A percentile compares a stretch with the other conserved stretches of the same genome.
Evolutionary conservation across 2,888 invertebrate genomes (phyloP).

Genomic region (Ommatoiulus sabulosus): DNA sequence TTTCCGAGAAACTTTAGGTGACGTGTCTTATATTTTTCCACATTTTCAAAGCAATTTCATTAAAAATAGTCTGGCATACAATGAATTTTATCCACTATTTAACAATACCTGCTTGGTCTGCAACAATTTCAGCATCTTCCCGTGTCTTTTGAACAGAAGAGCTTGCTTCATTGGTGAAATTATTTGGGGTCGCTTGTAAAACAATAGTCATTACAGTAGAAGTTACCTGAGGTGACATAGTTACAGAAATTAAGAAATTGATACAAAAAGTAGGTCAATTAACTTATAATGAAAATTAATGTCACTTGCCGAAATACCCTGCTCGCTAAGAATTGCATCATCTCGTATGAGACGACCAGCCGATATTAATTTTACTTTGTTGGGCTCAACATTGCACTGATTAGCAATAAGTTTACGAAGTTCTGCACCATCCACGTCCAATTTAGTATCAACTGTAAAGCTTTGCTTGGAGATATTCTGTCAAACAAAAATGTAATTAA

Average conservation of each 20-base stretch:
- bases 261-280: not conserved
- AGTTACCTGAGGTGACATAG: constrained; percentile 26
- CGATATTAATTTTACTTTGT: constrained; percentile 55
- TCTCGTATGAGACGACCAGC: constrained; percentile 68
- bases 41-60: not conserved
- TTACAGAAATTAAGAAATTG: not conserved
- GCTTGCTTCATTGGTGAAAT: constrained; percentile 59
- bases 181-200: constrained; percentile 33
- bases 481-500: not conserved
- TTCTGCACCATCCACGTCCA: constrained; percentile 48
- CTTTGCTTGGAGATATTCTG: constrained; percentile 4
- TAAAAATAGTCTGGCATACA: constrained; percentile 64
- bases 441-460: constrained; percentile 47
- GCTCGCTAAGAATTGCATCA: constrained; percentile 70
- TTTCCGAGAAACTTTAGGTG: not conserved
- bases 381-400: not conserved
- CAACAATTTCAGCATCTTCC: constrained; percentile 65
- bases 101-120: constrained; percentile 64
- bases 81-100: constrained; percentile 65
- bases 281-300: not conserved
- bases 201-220: constrained; percentile 51
- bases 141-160: constrained; percentile 63
- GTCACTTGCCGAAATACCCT: constrained; percentile 74
- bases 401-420: constrained; percentile 45
- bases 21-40: no score